Evolutionary conservation across 2,113 vertebrate genomes (phyloP).

Genomic region (Dipodomys spectabilis): DNA sequence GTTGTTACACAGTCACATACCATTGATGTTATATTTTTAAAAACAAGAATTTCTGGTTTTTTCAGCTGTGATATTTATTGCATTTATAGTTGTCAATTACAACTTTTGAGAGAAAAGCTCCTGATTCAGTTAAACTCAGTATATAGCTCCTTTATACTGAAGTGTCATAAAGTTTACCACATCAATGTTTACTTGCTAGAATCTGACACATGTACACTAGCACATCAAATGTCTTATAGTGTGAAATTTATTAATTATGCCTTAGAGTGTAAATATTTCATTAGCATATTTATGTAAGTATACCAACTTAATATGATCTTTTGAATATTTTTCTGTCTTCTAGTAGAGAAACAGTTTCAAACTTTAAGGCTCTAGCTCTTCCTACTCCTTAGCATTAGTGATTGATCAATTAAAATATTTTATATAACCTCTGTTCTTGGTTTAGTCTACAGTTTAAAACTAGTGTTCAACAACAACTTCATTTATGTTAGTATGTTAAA

Average conservation of each 20-base stretch:
- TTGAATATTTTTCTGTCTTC: constrained; percentile 33
- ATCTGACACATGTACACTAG: not conserved
- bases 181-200: constrained; percentile 31
- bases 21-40: not conserved
- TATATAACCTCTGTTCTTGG: not conserved
- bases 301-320: not conserved
- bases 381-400: not conserved
- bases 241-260: not conserved
- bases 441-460: constrained; percentile 48
- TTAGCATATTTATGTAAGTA: constrained; percentile 39
- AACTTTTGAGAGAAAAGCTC: not conserved
- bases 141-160: not conserved
- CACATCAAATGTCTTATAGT: not conserved
- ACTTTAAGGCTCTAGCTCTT: not conserved
- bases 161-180: not conserved
- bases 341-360: constrained; percentile 36
- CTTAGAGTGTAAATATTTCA: not conserved
- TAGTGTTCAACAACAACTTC: not conserved
- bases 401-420: constrained; percentile 43
- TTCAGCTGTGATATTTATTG: not conserved
- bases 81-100: not conserved
- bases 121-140: not conserved
- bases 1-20: not conserved
- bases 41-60: constrained; percentile 3
- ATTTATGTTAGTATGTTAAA: constrained; percentile 38